A percentile compares a stretch with the other conserved stretches of the same genome.
Conservation (phyloP, 2,113 vertebrate species). For the Seriola quinqueradiata region DNA sequence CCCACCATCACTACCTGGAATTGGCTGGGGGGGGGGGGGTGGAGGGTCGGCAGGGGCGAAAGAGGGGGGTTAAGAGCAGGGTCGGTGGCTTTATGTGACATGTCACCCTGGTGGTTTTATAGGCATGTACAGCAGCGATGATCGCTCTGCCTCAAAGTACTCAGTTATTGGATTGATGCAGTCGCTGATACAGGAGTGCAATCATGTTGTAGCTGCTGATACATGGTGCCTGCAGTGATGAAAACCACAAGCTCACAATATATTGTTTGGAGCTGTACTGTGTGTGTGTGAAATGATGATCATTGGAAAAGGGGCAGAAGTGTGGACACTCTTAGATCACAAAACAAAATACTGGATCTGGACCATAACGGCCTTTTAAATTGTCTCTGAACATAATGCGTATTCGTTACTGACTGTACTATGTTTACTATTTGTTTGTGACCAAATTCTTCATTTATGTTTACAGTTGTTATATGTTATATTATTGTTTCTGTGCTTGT, state of each 20-base stretch:
- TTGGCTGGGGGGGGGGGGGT: conserved; percentile 31
- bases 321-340: background rate
- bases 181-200: conserved; percentile 17
- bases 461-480: too few species aligned
- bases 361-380: background rate
- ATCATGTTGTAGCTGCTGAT: conserved; percentile 3
- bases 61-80: conserved; percentile 56
- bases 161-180: conserved; percentile 55
- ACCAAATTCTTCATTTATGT: too few species aligned
- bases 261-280: background rate
- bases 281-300: background rate
- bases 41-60: background rate
- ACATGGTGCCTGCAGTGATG: background rate
- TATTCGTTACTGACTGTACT: background rate
- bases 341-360: too few species aligned
- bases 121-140: conserved; percentile 27
- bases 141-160: conserved; percentile 15
- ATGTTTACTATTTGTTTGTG: too few species aligned
- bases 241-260: conserved; percentile 11
- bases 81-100: conserved; percentile 58
- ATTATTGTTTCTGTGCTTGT: too few species aligned
- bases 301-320: background rate
- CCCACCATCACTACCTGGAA: conserved; percentile 62
- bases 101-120: conserved; percentile 51
- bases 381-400: background rate